phyloP scores from a whole-genome alignment of 1,140 invertebrate genomes.

The Archivesica marissinica region DNA sequence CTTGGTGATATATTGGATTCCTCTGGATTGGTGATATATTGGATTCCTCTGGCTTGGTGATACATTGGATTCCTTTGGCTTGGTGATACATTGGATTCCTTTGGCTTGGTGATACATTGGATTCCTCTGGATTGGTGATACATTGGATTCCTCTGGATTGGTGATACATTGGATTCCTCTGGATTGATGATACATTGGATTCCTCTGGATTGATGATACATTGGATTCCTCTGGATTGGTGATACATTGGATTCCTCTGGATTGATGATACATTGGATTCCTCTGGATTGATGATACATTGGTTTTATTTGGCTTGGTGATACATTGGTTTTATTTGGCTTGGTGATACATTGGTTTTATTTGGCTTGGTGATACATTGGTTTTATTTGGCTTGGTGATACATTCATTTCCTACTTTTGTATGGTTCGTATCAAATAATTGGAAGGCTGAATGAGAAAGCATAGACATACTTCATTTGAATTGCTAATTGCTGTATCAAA shows the following conservation, averaged over 20 bases:
- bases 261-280: neutral
- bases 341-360: neutral
- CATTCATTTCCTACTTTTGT: neutral
- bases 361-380: neutral
- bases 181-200: too few relatives aligned
- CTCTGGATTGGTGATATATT: too few relatives aligned
- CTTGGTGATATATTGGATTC: too few relatives aligned
- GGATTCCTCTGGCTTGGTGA: too few relatives aligned
- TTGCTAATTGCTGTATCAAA: constrained; percentile 31
- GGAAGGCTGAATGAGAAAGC: neutral
- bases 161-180: too few relatives aligned
- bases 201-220: neutral
- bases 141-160: too few relatives aligned
- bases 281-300: neutral
- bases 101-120: too few relatives aligned
- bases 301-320: neutral
- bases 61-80: too few relatives aligned
- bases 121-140: too few relatives aligned
- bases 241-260: neutral
- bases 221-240: neutral
- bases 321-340: neutral
- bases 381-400: neutral
- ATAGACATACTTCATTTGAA: constrained; percentile 23
- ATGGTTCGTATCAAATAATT: neutral
- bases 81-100: too few relatives aligned